A percentile compares a stretch with the other conserved stretches of the same genome.
These are phyloP conservation scores for Danio choprae DNA, from an alignment of 2,797 vertebrate genomes.

Conservation along the genomic window DNA sequence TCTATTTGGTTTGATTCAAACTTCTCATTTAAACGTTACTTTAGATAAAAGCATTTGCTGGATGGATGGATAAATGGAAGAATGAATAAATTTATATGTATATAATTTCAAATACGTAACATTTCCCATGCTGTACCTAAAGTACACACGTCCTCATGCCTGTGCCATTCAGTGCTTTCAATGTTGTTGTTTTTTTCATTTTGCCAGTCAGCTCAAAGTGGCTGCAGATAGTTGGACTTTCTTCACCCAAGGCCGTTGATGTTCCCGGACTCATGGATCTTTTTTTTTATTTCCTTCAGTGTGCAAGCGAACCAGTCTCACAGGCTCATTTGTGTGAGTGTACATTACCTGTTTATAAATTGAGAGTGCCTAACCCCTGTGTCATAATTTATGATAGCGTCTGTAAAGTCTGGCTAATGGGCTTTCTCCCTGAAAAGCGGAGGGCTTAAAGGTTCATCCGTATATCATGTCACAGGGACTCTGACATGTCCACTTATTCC, in stretches of 20 bases:
- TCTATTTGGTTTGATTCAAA: no score
- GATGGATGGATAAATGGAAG: no score
- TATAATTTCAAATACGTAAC: not conserved
- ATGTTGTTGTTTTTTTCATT: not conserved
- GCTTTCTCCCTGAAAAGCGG: constrained; percentile 56
- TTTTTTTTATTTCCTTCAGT: constrained; percentile 38
- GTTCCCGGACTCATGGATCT: constrained; percentile 2
- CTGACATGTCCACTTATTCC: constrained; percentile 61
- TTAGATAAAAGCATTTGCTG: no score
- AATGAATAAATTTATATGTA: no score
- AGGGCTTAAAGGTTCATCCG: constrained; percentile 54
- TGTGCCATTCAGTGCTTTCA: not conserved
- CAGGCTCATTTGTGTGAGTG: constrained; percentile 69
- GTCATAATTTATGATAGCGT: constrained; percentile 67
- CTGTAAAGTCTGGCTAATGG: constrained; percentile 68
- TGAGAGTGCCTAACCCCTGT: constrained; percentile 61
- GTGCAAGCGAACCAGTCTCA: not conserved
- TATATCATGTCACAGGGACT: constrained; percentile 66
- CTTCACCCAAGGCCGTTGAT: constrained; percentile 3
- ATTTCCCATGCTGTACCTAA: not conserved
- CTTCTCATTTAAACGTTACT: no score
- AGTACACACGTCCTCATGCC: not conserved
- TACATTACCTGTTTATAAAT: constrained; percentile 70
- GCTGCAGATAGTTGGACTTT: not conserved
- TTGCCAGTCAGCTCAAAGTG: constrained; percentile 2